Base-by-base conservation (phyloP, 2,113 vertebrate species). In the Silurus glanis region DNA sequence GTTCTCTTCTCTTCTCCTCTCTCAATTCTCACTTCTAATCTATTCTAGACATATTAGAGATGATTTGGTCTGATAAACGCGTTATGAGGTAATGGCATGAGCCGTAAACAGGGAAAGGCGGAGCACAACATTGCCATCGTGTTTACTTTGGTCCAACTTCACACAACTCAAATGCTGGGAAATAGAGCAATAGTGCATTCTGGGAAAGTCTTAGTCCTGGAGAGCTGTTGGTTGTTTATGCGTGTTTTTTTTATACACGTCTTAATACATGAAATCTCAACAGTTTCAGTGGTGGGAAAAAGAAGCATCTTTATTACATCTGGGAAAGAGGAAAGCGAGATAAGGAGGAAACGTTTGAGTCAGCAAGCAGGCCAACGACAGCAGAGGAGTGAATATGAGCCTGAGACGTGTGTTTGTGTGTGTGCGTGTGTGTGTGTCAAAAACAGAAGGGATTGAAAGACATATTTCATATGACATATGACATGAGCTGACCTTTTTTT, bases 21-120 rank as follows among this genome's bases (percentile, higher is more conserved):
- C 49, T 25, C 61, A 13, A 17, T 64, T 55, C 64, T 55, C 64
- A 13, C 19, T 12, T 45, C 64, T 84, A 37, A 9, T 19, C 10
- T 56, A n/a, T n/a, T 28, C 51, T 10, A 53, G 86, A 83, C 80
- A 69, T 83, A 83, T 87, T 87, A 82, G 82, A 89, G 67, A 58
- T 81, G 75, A 58, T 80, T 86, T 66, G 82, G 55, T 62, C 67
- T 53, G 47, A 83, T 81, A 78, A 82, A 83, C 53, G 51, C 25
- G 66, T 86, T 58, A 84, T 87, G 88, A 89, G 83, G 83, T 89
- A 85, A 89, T 85, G 86, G 84, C 80, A 45, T 14, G 80, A 85
- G 87, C 80, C 87, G 88, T 89, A 89, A 89, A 89, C 86, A 89
- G 81, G 80, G 83, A 79, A 76, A 80, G 88, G 80, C 69, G 80